phyloP scores from a whole-genome alignment of 2,888 invertebrate species.

The Drosophila peninsularis region DNA sequence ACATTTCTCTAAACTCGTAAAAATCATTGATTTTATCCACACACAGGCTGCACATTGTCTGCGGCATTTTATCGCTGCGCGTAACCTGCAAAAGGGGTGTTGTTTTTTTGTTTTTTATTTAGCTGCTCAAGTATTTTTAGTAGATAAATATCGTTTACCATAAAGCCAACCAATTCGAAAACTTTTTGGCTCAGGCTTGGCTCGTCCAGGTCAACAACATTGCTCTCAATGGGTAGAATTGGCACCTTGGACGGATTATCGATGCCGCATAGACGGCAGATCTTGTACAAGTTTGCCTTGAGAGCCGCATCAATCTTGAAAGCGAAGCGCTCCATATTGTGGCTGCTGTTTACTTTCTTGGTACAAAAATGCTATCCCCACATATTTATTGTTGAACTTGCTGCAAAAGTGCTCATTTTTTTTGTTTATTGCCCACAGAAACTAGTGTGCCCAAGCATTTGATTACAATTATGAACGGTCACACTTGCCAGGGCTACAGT shows the following conservation, averaged over 20 bases:
- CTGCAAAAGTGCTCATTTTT: slow-evolving; percentile 25
- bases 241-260: slow-evolving; percentile 83
- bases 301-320: slow-evolving; percentile 84
- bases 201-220: slow-evolving; percentile 77
- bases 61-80: slow-evolving; percentile 87
- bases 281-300: slow-evolving; percentile 83
- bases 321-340: slow-evolving; percentile 83
- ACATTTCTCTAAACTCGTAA: slow-evolving; percentile 87
- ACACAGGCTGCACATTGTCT: slow-evolving; percentile 87
- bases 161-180: slow-evolving; percentile 78
- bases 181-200: slow-evolving; percentile 82
- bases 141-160: slow-evolving; percentile 57
- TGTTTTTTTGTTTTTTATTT: not conserved
- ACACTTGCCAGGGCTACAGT: slow-evolving; percentile 34
- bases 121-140: not conserved
- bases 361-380: slow-evolving; percentile 18
- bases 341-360: not conserved
- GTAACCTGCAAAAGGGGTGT: slow-evolving; percentile 84
- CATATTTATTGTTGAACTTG: slow-evolving; percentile 48
- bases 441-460: slow-evolving; percentile 34
- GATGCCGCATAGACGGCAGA: slow-evolving; percentile 84
- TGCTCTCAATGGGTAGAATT: slow-evolving; percentile 62
- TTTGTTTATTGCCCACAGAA: slow-evolving; percentile 65
- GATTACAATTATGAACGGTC: not conserved
- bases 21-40: slow-evolving; percentile 88